Conservation (phyloP, 2,113 vertebrate genomes). For the Dicerorhinus sumatrensis region DNA sequence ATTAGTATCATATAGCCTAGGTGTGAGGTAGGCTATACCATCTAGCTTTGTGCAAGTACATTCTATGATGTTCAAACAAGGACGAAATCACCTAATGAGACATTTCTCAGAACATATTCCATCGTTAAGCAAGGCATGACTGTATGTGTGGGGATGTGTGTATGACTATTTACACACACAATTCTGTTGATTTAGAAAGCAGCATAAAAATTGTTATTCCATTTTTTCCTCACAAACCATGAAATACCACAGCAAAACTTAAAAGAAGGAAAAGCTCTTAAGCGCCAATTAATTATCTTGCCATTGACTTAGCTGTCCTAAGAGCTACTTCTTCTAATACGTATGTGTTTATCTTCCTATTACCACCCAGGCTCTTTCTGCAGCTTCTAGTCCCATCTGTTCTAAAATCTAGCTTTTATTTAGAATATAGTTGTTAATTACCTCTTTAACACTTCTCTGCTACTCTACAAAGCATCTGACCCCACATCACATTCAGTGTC, state of each 20-base stretch:
- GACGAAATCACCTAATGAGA: no score
- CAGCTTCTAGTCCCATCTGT: constrained; percentile 32
- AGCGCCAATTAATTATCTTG: constrained; percentile 54
- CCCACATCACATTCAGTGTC: not conserved
- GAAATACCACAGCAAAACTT: constrained; percentile 1
- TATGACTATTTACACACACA: not conserved
- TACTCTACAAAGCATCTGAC: not conserved
- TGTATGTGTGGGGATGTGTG: not conserved
- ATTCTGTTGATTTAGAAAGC: constrained; percentile 49
- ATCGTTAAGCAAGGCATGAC: no score
- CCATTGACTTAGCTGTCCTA: constrained; percentile 20
- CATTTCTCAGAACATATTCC: no score
- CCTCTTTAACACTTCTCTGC: constrained; percentile 5
- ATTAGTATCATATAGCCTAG: no score
- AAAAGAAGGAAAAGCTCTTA: constrained; percentile 51
- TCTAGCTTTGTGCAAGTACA: no score
- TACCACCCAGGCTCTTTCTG: not conserved
- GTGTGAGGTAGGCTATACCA: no score
- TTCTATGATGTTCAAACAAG: no score
- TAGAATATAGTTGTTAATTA: constrained; percentile 35
- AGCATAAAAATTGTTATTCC: not conserved
- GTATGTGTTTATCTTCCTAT: constrained; percentile 15
- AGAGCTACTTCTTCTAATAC: not conserved
- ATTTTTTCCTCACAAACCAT: constrained; percentile 23
- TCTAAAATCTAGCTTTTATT: constrained; percentile 36